Percentiles rank a stretch among this genome's conserved stretches.
phyloP scores from a whole-genome alignment of 92 coral and sea anemone species.

The Virgularia gustaviana region DNA sequence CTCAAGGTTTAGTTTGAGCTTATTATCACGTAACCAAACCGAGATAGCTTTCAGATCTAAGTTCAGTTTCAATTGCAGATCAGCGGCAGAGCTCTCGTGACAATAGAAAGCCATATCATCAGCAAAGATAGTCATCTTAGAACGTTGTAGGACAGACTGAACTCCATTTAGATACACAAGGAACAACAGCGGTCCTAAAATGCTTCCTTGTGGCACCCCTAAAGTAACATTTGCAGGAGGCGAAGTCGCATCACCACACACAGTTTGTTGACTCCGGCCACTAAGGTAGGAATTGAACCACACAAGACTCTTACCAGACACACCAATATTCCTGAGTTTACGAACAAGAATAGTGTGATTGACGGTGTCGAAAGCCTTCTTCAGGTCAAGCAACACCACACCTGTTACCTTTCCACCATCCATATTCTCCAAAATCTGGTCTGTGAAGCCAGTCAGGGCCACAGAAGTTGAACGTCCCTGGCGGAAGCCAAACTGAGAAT shows the following conservation, averaged over 20 bases:
- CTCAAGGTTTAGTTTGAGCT: slow-evolving; percentile 33
- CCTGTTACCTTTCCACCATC: slow-evolving; percentile 46
- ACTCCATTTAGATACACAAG: slow-evolving; percentile 22
- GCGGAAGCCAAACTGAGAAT: slow-evolving; percentile 51
- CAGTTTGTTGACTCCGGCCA: slow-evolving; percentile 32
- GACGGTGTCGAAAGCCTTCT: slow-evolving; percentile 46
- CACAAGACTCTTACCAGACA: slow-evolving; percentile 37
- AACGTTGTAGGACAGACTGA: slow-evolving; percentile 30
- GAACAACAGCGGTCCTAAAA: slow-evolving; percentile 42
- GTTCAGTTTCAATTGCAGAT: slow-evolving; percentile 33
- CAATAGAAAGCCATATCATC: slow-evolving; percentile 54
- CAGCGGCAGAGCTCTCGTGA: slow-evolving; percentile 21
- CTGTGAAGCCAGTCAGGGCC: slow-evolving; percentile 38
- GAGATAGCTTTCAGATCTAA: slow-evolving; percentile 19
- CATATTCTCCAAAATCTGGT: slow-evolving; percentile 39
- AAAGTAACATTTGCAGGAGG: slow-evolving; percentile 16
- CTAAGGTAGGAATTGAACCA: slow-evolving; percentile 37
- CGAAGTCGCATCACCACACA: slow-evolving; percentile 36
- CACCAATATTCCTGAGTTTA: slow-evolving; percentile 42
- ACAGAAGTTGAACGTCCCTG: slow-evolving; percentile 37
- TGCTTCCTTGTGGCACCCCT: slow-evolving; percentile 47
- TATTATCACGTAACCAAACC: slow-evolving; percentile 33
- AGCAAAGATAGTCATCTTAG: slow-evolving; percentile 47
- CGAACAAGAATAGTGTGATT: slow-evolving; percentile 38
- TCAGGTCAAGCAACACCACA: slow-evolving; percentile 41